Base-by-base conservation (phyloP, 2,888 invertebrate species). In the Mythimna impura region DNA sequence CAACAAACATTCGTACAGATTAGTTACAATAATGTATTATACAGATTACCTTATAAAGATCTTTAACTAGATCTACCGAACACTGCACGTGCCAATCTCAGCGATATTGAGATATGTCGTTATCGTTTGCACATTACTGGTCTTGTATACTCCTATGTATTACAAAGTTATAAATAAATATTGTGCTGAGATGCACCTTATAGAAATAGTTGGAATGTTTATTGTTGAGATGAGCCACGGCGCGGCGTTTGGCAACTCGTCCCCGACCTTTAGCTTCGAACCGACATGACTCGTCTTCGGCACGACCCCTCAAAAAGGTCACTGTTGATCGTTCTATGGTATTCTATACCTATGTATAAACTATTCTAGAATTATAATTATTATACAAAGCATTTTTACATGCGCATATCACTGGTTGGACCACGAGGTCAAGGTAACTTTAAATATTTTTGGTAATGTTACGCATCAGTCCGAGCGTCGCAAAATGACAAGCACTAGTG, bases 371-470 rank as follows among this genome's bases (percentile, higher is more conserved):
- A 78, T 78, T 78, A 80, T 80, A 77, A 93, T 90, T 90, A 93
- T 91, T 91, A 93, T 92, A 92, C 87, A 92, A 94, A 94, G 92
- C 93, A 92, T 88, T 90, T 94, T 91, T 94, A 95, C 94, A 94
- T 91, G 91, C 91, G 90, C 88, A 91, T 95, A 95, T 95, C 95
- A 95, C 95, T 94, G 93, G 88, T 87, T 86, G 81, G 93, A 94
- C 94, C 92, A 79, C 82, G 85, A 87, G 93, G 94, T 94, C 95
- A 93, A 92, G 96, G 96, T 96, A 96, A 96, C 95, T 93, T 86
- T 92, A 91, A 94, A 94, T 86, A 86, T 96, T 93, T 96, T 96
- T 96, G 95, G 95, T 96, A 93, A 93, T 91, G 90, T 93, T 92
- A 94, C 91, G 92, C 93, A 91, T 94, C 91, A 92, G 92, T 94